Evolutionary conservation across 2,888 invertebrate genomes (phyloP).

Genomic region (Oscheius myriophilus): DNA sequence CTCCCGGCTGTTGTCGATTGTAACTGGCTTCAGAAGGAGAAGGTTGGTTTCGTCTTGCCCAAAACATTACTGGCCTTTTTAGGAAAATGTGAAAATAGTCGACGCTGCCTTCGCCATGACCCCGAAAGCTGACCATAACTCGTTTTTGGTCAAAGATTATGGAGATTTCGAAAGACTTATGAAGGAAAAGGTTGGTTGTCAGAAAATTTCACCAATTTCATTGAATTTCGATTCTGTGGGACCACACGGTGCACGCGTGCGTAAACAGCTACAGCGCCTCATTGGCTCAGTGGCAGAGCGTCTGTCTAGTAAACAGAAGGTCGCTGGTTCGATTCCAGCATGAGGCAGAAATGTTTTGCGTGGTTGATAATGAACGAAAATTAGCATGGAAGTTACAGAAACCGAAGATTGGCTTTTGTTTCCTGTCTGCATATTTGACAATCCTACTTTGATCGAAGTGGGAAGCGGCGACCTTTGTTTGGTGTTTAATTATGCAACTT

Average conservation of each 20-base stretch:
- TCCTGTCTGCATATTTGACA: too few species aligned
- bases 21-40: slow-evolving; percentile 16
- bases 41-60: background rate
- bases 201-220: too few species aligned
- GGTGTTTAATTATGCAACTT: too few species aligned
- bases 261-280: background rate
- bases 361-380: too few species aligned
- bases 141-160: slow-evolving; percentile 9
- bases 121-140: slow-evolving; percentile 7
- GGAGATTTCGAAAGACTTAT: slow-evolving; percentile 21
- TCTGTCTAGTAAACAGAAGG: slow-evolving; percentile 67
- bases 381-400: too few species aligned
- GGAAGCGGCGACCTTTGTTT: too few species aligned
- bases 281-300: slow-evolving; percentile 54
- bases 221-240: too few species aligned
- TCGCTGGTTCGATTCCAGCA: slow-evolving; percentile 66
- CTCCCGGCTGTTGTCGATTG: slow-evolving; percentile 17
- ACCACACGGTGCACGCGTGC: background rate
- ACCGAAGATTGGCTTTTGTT: too few species aligned
- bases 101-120: slow-evolving; percentile 15
- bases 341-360: slow-evolving; percentile 44
- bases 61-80: background rate
- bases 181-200: slow-evolving; percentile 8
- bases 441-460: too few species aligned
- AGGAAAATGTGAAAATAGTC: slow-evolving; percentile 18